These are phyloP conservation scores for Peromyscus polionotus DNA, from an alignment of 2,113 vertebrate species.

Conservation along the genomic window DNA sequence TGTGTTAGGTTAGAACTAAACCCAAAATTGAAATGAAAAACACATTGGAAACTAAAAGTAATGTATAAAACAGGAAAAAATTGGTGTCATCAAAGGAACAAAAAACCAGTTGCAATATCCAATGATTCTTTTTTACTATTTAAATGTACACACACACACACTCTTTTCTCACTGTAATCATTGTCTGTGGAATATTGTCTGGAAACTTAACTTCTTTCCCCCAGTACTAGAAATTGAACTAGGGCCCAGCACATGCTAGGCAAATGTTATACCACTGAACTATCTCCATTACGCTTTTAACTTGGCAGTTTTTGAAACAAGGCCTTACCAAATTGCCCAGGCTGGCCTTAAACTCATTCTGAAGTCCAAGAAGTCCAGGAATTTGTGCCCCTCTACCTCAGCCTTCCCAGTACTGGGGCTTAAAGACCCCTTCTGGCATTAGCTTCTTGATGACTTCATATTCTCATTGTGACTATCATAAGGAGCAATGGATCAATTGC, in stretches of 20 bases:
- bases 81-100: not conserved
- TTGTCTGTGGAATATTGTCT: not conserved
- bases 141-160: not conserved
- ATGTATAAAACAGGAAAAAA: not conserved
- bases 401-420: too few relatives aligned
- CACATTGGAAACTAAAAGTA: not conserved
- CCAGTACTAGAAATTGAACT: too few relatives aligned
- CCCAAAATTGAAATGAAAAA: constrained; percentile 2
- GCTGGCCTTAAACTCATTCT: not conserved
- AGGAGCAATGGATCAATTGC: not conserved
- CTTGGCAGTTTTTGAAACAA: not conserved
- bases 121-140: not conserved
- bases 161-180: not conserved
- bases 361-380: too few relatives aligned
- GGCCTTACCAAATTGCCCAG: not conserved
- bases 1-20: not conserved
- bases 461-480: not conserved
- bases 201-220: not conserved
- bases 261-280: not conserved
- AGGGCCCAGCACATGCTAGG: not conserved
- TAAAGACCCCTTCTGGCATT: not conserved
- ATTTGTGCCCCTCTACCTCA: not conserved
- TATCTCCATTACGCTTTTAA: too few relatives aligned
- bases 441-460: not conserved
- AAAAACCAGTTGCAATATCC: not conserved